Conservation (phyloP, 2,113 vertebrate genomes). For the Phalacrocorax carbo region DNA sequence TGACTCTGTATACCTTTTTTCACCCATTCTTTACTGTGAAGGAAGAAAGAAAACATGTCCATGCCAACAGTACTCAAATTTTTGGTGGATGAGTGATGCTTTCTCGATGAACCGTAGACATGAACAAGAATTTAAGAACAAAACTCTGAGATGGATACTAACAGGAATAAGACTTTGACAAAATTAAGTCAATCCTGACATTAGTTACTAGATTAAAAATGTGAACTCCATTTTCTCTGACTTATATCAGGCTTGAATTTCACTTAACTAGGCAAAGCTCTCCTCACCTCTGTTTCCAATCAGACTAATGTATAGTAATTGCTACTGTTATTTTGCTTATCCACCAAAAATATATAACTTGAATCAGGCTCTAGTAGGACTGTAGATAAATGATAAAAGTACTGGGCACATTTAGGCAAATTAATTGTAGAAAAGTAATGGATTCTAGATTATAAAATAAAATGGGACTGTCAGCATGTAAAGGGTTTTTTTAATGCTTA, state of each 20-base stretch:
- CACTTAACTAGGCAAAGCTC: background rate
- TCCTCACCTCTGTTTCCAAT: background rate
- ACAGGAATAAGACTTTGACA: background rate
- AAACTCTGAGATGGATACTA: background rate
- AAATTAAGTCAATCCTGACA: background rate
- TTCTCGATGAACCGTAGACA: background rate
- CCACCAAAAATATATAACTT: background rate
- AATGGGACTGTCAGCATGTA: background rate
- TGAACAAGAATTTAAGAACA: background rate
- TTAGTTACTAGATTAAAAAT: background rate
- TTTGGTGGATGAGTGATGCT: background rate
- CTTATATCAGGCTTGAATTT: background rate
- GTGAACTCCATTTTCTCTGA: background rate
- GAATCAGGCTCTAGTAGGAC: background rate
- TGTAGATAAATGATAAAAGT: background rate
- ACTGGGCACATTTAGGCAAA: background rate
- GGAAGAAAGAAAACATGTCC: background rate
- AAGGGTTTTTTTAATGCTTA: constrained; percentile 17
- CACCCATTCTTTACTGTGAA: background rate
- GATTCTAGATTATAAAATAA: constrained; percentile 29
- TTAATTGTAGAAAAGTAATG: constrained; percentile 25
- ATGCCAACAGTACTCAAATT: background rate
- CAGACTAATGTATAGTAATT: background rate
- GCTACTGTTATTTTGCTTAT: background rate
- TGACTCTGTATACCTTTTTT: background rate